Conservation (phyloP, 2,113 vertebrate genomes). For the Toxostoma redivivum region DNA sequence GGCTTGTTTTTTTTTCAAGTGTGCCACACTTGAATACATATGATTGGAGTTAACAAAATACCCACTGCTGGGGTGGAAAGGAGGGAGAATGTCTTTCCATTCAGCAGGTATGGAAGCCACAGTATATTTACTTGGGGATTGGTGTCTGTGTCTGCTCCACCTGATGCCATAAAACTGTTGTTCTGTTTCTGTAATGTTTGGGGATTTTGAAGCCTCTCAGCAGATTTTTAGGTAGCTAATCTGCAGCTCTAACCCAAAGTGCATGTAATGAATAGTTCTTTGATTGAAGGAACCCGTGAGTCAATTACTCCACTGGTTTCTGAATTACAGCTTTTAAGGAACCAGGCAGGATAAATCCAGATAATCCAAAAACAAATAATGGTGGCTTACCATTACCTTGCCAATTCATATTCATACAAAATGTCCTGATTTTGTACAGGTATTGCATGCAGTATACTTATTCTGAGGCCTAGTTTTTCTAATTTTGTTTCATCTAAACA, state of each 20-base stretch:
- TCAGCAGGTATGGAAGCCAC: not conserved
- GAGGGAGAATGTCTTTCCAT: not conserved
- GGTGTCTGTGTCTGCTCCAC: not conserved
- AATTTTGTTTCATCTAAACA: not conserved
- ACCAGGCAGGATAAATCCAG: not conserved
- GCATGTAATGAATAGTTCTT: not conserved
- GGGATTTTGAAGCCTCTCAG: not conserved
- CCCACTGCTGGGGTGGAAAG: not conserved
- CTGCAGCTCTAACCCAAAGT: not conserved
- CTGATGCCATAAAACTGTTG: not conserved
- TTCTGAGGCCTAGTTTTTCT: not conserved
- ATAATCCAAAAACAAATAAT: not conserved
- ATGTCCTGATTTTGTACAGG: not conserved
- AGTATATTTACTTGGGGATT: not conserved
- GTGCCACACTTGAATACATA: not conserved
- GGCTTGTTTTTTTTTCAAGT: not conserved
- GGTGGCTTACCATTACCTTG: not conserved
- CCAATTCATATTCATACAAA: not conserved
- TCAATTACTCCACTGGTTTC: not conserved
- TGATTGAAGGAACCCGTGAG: not conserved
- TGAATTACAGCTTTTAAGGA: slow-evolving; percentile 2
- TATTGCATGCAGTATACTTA: not conserved
- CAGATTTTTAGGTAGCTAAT: not conserved
- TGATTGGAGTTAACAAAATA: not conserved
- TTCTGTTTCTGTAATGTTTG: not conserved